Conservation (phyloP, 2,797 vertebrate genomes). For the Mormyrus hasselquistii region DNA sequence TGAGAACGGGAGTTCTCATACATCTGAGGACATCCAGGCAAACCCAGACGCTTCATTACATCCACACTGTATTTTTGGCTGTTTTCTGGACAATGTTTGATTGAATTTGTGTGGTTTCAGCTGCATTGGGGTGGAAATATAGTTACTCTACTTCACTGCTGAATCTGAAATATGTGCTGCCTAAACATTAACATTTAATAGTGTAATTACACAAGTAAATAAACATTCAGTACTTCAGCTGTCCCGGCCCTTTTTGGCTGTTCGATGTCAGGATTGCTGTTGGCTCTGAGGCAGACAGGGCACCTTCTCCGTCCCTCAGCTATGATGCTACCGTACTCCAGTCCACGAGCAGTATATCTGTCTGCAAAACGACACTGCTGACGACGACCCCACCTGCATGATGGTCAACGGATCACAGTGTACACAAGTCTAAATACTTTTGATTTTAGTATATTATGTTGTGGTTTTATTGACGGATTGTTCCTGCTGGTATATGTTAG, state of each 20-base stretch:
- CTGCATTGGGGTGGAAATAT: neutral
- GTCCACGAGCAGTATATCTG: neutral
- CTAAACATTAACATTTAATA: conserved; percentile 4
- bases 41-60: neutral
- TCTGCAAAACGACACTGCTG: neutral
- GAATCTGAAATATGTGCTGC: conserved; percentile 7
- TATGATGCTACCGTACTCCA: neutral
- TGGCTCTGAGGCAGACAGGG: neutral
- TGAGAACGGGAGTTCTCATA: neutral
- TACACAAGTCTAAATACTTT: neutral
- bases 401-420: neutral
- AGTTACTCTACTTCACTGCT: neutral
- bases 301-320: neutral
- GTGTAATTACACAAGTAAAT: conserved; percentile 20
- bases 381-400: neutral
- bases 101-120: neutral
- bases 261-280: neutral
- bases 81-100: neutral
- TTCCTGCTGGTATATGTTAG: neutral
- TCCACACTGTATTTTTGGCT: neutral
- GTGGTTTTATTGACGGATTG: neutral
- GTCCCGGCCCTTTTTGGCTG: neutral
- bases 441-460: neutral
- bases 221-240: neutral
- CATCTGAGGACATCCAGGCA: neutral